A percentile compares a stretch with the other conserved stretches of the same genome.
These are phyloP conservation scores for Grammomys dolichurus DNA, from an alignment of 2,113 vertebrate species.

Conservation along the genomic window DNA sequence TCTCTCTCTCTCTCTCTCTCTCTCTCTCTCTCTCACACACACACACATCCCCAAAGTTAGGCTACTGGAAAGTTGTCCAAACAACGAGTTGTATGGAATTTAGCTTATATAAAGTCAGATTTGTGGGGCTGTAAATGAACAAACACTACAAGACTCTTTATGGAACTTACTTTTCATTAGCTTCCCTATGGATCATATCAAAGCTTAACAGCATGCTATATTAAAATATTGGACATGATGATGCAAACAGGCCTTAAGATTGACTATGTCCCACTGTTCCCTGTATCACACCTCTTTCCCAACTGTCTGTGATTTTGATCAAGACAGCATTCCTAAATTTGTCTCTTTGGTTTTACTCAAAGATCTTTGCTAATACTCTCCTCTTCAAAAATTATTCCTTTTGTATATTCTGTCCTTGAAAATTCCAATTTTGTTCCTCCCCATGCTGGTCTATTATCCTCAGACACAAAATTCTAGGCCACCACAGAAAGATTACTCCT, in stretches of 20 bases:
- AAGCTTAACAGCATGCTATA: background rate
- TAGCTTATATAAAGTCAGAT: conserved; percentile 1
- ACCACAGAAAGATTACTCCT: background rate
- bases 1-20: too few relatives aligned
- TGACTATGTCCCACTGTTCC: background rate
- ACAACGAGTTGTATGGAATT: conserved; percentile 22
- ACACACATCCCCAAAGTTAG: background rate
- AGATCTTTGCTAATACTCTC: background rate
- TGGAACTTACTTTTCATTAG: background rate
- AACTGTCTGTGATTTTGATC: background rate
- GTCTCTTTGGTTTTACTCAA: background rate
- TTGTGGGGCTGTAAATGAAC: background rate
- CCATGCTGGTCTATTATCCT: background rate
- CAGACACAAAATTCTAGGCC: background rate
- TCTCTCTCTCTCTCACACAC: too few relatives aligned
- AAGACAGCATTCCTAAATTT: background rate
- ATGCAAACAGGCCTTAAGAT: background rate
- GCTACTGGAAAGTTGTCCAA: conserved; percentile 32
- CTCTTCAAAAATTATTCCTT: background rate
- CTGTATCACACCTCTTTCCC: background rate
- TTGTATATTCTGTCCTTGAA: background rate
- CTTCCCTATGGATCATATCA: background rate
- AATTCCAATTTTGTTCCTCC: background rate
- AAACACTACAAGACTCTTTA: background rate
- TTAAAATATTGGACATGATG: background rate